Conservation (phyloP, 2,113 vertebrate genomes). For the Chroicocephalus ridibundus region DNA sequence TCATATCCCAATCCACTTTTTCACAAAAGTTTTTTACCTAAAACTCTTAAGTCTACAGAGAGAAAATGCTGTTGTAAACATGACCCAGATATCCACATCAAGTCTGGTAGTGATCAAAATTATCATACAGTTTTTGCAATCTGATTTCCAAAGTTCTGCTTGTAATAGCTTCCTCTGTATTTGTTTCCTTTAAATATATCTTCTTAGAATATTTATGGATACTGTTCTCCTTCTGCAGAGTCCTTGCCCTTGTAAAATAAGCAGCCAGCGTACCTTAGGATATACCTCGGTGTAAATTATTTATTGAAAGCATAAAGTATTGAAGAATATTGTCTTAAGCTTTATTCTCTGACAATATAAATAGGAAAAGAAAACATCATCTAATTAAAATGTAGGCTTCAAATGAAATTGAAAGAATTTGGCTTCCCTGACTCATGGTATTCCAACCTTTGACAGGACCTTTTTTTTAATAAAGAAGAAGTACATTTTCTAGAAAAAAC, state of each 20-base stretch:
- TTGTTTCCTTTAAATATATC: conserved; percentile 11
- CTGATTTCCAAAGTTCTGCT: conserved; percentile 18
- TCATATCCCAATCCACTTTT: not conserved
- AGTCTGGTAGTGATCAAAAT: conserved; percentile 26
- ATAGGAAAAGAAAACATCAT: not conserved
- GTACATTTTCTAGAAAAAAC: not conserved
- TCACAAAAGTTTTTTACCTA: not conserved
- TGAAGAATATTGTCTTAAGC: conserved; percentile 51
- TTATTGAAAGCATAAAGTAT: conserved; percentile 50
- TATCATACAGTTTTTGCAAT: not conserved
- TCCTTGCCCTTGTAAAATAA: conserved; percentile 6
- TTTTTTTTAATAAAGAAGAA: conserved; percentile 15
- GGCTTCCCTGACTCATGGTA: not conserved
- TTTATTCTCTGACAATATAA: conserved; percentile 50
- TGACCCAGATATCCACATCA: conserved; percentile 35
- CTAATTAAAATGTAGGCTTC: conserved; percentile 50
- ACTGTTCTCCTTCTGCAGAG: conserved; percentile 8
- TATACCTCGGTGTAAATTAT: conserved; percentile 28
- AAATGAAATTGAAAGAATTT: conserved; percentile 9
- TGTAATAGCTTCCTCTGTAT: not conserved
- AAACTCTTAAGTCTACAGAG: not conserved
- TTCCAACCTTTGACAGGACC: not conserved
- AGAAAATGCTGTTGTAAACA: conserved; percentile 17
- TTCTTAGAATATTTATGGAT: conserved; percentile 45
- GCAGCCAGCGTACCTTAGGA: not conserved